Evolutionary conservation across 2,888 invertebrate species (phyloP).

Genomic region (Pristionchus mayeri): DNA sequence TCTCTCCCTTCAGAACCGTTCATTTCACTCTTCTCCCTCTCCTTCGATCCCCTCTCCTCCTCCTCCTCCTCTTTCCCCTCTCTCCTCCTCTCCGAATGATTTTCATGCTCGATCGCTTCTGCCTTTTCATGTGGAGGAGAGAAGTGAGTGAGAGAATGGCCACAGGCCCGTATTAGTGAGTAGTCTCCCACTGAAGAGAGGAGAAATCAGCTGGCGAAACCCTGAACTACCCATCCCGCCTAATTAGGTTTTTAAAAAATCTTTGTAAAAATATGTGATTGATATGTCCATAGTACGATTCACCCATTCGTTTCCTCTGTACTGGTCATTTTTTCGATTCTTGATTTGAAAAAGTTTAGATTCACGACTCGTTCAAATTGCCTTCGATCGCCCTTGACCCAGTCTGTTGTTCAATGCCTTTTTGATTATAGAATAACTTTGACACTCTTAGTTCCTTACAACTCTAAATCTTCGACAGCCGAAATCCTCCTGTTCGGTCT

Average conservation of each 20-base stretch:
- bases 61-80: neutral
- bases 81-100: slow-evolving; percentile 6
- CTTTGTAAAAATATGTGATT: no score
- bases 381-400: no score
- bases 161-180: slow-evolving; percentile 3
- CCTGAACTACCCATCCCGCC: no score
- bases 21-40: neutral
- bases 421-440: no score
- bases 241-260: no score
- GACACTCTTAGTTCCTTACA: neutral
- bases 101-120: slow-evolving; percentile 31
- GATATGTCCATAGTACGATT: no score
- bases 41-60: neutral
- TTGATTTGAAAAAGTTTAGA: neutral
- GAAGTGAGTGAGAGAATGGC: slow-evolving; percentile 40
- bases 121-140: slow-evolving; percentile 10
- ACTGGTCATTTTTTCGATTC: neutral
- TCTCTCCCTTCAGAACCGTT: neutral
- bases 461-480: neutral
- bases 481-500: neutral
- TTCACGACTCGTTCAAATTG: neutral
- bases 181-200: no score
- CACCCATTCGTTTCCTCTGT: no score
- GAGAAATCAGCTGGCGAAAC: neutral
- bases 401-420: neutral